Evolutionary conservation across 1,140 invertebrate genomes (phyloP), one percentile per base, ranked within the genome.

Genomic region (Danaus melanippus): DNA sequence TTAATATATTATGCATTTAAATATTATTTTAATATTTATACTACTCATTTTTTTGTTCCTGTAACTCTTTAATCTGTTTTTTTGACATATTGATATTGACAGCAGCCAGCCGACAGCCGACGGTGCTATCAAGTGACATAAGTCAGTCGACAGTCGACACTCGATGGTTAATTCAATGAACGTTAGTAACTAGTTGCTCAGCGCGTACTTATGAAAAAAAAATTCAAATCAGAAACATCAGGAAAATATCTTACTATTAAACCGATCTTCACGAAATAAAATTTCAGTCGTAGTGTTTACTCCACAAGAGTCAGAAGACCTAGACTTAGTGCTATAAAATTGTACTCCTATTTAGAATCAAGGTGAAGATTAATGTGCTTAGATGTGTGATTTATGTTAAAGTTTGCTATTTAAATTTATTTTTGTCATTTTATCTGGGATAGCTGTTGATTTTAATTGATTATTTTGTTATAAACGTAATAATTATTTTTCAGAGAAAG

Each of bases 261-360:
- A 59, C 17, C 51, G 9, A n/a, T 54, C 60, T 63, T 32, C 46
- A 50, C 51, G 59, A 45, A 58, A 57, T 44, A 60, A 64, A 69
- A 69, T 63, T 61, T 65, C 65, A 76, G 67, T 76, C 58, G 64
- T 44, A 62, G 53, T 45, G 32, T 48, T 60, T 67, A 63, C 54
- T 50, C 47, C 61, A 46, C 48, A 49, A 44, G 49, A 62, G 51
- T 56, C 42, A 52, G 58, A 58, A 63, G 49, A 52, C 56, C 45
- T 57, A 11, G 39, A 49, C 45, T 48, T 56, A 46, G 59, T 46
- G 49, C 46, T 41, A 49, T 59, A 52, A 50, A 42, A 63, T 50
- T 46, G 48, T 45, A 42, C 17, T 58, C 56, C 43, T 55, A 65
- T 68, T 69, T 60, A 69, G 54, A 66, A 52, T 62, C 65, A 76